Evolutionary conservation across 1,140 invertebrate genomes (phyloP).

Genomic region (Brachionus plicatilis): DNA sequence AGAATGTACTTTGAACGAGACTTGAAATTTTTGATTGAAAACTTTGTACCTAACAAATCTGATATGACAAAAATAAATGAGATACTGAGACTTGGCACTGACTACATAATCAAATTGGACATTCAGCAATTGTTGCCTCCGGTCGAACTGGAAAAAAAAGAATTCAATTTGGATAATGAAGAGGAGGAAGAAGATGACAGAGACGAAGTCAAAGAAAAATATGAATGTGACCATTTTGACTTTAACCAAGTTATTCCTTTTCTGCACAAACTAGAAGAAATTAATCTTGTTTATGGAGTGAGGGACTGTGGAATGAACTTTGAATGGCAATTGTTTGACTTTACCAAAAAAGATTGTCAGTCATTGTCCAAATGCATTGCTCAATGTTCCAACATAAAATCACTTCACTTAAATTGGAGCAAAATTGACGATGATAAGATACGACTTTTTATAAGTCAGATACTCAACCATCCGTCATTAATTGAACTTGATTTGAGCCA

Average conservation of each 20-base stretch:
- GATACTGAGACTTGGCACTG: constrained; percentile 45
- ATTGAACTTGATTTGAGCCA: constrained; percentile 53
- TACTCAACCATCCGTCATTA: constrained; percentile 50
- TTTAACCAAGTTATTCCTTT: constrained; percentile 50
- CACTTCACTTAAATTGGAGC: constrained; percentile 43
- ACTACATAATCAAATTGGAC: constrained; percentile 51
- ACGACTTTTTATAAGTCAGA: constrained; percentile 52
- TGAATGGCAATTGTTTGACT: constrained; percentile 57
- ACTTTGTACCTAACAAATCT: constrained; percentile 54
- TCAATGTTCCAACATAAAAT: constrained; percentile 17
- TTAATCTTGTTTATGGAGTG: constrained; percentile 53
- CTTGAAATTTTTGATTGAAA: constrained; percentile 54
- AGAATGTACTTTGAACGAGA: constrained; percentile 56
- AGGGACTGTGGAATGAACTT: constrained; percentile 57
- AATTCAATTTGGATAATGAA: constrained; percentile 50
- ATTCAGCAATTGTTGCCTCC: constrained; percentile 55
- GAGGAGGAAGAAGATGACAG: constrained; percentile 36
- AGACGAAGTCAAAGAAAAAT: constrained; percentile 48
- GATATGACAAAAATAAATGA: constrained; percentile 50
- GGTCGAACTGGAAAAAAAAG: constrained; percentile 50
- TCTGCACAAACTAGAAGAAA: constrained; percentile 51
- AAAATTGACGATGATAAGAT: constrained; percentile 45
- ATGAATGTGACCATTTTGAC: constrained; percentile 55
- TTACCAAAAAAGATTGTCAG: constrained; percentile 54
- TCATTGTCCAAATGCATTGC: constrained; percentile 53